phyloP scores from a whole-genome alignment of 2,888 invertebrate genomes.

The Callyntrura sp. region DNA sequence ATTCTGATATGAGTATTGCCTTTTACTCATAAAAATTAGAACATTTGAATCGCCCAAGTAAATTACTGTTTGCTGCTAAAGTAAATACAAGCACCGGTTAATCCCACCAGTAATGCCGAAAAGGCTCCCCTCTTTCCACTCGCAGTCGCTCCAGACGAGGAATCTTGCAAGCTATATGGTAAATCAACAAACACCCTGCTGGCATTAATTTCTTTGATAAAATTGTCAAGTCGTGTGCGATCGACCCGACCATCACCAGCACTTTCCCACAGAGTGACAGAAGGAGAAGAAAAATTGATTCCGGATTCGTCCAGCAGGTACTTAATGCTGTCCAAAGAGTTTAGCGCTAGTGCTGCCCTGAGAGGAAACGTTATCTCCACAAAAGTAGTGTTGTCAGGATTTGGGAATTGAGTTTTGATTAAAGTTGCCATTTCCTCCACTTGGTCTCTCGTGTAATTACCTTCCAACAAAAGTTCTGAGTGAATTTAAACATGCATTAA shows the following conservation, averaged over 20 bases:
- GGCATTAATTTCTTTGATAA: slow-evolving; percentile 31
- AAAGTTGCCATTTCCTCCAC: slow-evolving; percentile 56
- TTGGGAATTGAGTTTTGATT: slow-evolving; percentile 34
- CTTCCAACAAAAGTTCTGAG: neutral
- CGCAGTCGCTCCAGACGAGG: neutral
- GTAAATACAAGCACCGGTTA: too few species aligned
- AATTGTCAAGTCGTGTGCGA: neutral
- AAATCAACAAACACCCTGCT: slow-evolving; percentile 67
- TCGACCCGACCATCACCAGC: slow-evolving; percentile 23
- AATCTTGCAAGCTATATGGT: slow-evolving; percentile 20
- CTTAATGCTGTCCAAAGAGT: slow-evolving; percentile 47
- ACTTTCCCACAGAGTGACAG: slow-evolving; percentile 68
- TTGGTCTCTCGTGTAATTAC: slow-evolving; percentile 39
- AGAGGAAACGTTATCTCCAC: slow-evolving; percentile 69
- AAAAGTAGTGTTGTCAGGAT: neutral
- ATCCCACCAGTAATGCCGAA: neutral
- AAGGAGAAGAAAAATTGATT: slow-evolving; percentile 55
- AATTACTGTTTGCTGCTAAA: too few species aligned
- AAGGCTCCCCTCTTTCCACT: neutral
- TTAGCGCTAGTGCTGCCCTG: slow-evolving; percentile 54
- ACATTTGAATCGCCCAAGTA: too few species aligned
- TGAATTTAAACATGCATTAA: neutral
- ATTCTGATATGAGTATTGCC: too few species aligned
- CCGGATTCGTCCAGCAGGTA: slow-evolving; percentile 49
- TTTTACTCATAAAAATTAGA: too few species aligned